Percentiles rank a stretch among this genome's conserved stretches.
Conservation (phyloP, 2,888 invertebrate genomes). For the Dryadula phaetusa region DNA sequence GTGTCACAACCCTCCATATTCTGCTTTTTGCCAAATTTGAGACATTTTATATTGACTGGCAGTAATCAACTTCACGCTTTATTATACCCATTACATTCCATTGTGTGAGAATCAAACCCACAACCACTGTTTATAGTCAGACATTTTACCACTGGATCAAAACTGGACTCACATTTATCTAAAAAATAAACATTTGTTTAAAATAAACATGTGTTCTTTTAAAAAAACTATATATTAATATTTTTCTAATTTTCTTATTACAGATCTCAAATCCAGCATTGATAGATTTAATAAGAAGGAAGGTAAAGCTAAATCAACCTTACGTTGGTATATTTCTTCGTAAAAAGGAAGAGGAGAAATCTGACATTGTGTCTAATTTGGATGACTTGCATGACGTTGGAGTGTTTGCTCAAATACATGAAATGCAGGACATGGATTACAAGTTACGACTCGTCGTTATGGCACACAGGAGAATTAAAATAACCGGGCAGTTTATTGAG, state of each 20-base stretch:
- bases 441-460: constrained; percentile 95
- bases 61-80: too few relatives aligned
- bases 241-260: constrained; percentile 51
- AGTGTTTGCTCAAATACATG: constrained; percentile 98
- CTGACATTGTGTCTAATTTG: constrained; percentile 92
- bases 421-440: constrained; percentile 97
- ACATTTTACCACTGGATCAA: too few relatives aligned
- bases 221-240: too few relatives aligned
- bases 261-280: constrained; percentile 94
- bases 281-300: constrained; percentile 95
- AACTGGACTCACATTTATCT: too few relatives aligned
- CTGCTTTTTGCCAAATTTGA: too few relatives aligned
- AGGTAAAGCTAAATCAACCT: constrained; percentile 97
- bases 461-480: constrained; percentile 95
- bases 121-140: too few relatives aligned
- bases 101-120: too few relatives aligned
- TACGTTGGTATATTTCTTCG: constrained; percentile 99
- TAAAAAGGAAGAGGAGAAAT: constrained; percentile 94
- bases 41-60: too few relatives aligned
- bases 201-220: too few relatives aligned
- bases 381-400: constrained; percentile 96
- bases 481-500: constrained; percentile 91
- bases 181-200: too few relatives aligned
- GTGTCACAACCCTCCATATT: too few relatives aligned
- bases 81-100: too few relatives aligned